Conservation (phyloP, 2,797 vertebrate species). For the Acipenser transmontanus region DNA sequence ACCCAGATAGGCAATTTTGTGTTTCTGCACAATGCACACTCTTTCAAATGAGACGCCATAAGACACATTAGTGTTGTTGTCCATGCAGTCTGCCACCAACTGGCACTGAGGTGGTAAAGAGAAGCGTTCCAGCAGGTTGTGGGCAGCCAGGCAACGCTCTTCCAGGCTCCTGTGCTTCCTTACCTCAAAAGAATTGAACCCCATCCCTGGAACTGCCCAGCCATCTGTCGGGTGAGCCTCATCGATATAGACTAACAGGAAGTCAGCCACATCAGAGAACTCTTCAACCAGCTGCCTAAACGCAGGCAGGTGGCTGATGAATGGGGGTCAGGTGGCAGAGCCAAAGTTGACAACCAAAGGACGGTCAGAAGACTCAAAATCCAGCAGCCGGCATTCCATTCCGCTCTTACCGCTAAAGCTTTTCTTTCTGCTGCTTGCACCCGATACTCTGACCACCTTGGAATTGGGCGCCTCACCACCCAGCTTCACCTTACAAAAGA, state of each 20-base stretch:
- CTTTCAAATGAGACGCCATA: slow-evolving; percentile 91
- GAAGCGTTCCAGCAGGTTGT: slow-evolving; percentile 75
- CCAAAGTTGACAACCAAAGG: slow-evolving; percentile 96
- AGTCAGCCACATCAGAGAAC: slow-evolving; percentile 89
- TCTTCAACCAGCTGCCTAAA: slow-evolving; percentile 91
- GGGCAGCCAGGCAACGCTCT: slow-evolving; percentile 82
- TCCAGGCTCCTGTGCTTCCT: slow-evolving; percentile 84
- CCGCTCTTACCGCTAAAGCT: slow-evolving; percentile 31
- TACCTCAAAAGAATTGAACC: slow-evolving; percentile 75
- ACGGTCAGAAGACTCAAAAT: slow-evolving; percentile 81
- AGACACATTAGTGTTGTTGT: slow-evolving; percentile 90
- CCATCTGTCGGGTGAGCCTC: slow-evolving; percentile 95
- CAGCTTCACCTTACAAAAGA: slow-evolving; percentile 73
- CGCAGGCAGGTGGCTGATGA: slow-evolving; percentile 83
- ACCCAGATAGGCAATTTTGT: slow-evolving; percentile 86
- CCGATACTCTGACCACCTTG: slow-evolving; percentile 77
- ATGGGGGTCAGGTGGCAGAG: slow-evolving; percentile 96
- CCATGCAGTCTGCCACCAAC: slow-evolving; percentile 92
- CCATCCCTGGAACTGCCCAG: slow-evolving; percentile 81
- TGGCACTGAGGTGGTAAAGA: slow-evolving; percentile 84
- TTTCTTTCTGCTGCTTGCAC: slow-evolving; percentile 36
- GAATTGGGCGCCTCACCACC: slow-evolving; percentile 90
- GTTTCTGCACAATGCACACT: slow-evolving; percentile 87
- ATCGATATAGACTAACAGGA: slow-evolving; percentile 94
- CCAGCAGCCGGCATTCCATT: slow-evolving; percentile 76